These are phyloP conservation scores for Rhagium mordax DNA, from an alignment of 2,888 invertebrate genomes.

Conservation along the genomic window DNA sequence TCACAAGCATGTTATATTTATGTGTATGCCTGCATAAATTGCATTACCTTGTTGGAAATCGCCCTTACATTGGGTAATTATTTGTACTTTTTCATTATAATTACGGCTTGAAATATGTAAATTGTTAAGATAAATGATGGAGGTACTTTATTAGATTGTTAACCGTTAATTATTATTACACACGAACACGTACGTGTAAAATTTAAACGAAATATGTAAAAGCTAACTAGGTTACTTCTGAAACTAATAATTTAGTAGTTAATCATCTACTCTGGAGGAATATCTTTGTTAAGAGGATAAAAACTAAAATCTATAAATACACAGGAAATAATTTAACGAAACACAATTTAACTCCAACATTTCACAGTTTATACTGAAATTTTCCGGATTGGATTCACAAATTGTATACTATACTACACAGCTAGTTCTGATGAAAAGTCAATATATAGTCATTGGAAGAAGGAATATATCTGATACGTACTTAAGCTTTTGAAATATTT, in stretches of 20 bases:
- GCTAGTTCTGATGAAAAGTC: too few relatives aligned
- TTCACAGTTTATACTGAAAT: too few relatives aligned
- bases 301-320: not conserved
- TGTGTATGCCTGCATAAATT: too few relatives aligned
- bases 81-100: not conserved
- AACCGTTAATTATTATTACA: not conserved
- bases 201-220: not conserved
- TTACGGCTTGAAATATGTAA: not conserved
- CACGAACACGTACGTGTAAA: not conserved
- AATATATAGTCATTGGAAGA: too few relatives aligned
- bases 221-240: not conserved
- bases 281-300: not conserved
- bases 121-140: not conserved
- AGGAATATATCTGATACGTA: too few relatives aligned
- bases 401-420: too few relatives aligned
- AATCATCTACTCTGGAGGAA: not conserved
- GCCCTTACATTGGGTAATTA: not conserved
- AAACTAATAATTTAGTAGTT: not conserved
- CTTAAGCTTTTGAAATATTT: too few relatives aligned
- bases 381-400: too few relatives aligned
- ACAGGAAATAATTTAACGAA: too few relatives aligned
- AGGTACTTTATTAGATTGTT: not conserved
- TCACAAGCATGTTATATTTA: too few relatives aligned
- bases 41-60: not conserved
- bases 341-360: too few relatives aligned